Percentiles rank a stretch among this genome's conserved stretches.
Conservation (phyloP, 92 coral and sea anemone species). For the Phymanthus crucifer region DNA sequence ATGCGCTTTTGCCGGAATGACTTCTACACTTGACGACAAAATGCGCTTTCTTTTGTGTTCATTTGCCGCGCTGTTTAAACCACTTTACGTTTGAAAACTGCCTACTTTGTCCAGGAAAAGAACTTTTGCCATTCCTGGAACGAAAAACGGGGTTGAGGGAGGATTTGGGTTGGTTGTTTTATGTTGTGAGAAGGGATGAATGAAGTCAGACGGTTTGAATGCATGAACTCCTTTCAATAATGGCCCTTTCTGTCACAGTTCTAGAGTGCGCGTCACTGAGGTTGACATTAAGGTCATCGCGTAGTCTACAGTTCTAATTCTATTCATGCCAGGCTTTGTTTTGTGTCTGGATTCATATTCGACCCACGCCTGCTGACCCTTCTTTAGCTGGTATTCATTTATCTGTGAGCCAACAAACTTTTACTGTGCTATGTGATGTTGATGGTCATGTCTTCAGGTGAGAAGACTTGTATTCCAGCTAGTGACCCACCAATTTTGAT, state of each 20-base stretch:
- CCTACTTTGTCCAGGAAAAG: constrained; percentile 16
- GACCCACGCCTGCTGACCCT: constrained; percentile 45
- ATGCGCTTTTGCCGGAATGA: not conserved
- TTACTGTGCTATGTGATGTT: constrained; percentile 1
- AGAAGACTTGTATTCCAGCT: not conserved
- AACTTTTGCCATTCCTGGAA: not conserved
- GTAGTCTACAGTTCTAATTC: constrained; percentile 38
- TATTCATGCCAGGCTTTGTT: constrained; percentile 48
- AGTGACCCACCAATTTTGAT: constrained; percentile 19
- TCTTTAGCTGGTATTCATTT: constrained; percentile 18
- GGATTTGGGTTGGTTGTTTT: not conserved
- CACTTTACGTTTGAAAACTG: not conserved
- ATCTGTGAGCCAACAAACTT: constrained; percentile 16
- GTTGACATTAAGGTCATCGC: constrained; percentile 38
- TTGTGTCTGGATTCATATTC: constrained; percentile 41
- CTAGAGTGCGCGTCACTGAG: constrained; percentile 27
- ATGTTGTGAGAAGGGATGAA: not conserved
- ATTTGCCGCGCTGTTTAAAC: not conserved
- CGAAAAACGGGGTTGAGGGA: not conserved
- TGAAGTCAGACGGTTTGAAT: not conserved
- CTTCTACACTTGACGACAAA: not conserved
- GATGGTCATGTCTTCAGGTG: constrained; percentile 39
- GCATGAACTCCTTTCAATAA: constrained; percentile 25
- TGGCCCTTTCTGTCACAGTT: constrained; percentile 33
- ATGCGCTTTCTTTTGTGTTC: constrained; percentile 14